Percentiles rank a stretch among this genome's conserved stretches.
phyloP scores from a whole-genome alignment of 23 tunicate species.

The Ascidia mentula region DNA sequence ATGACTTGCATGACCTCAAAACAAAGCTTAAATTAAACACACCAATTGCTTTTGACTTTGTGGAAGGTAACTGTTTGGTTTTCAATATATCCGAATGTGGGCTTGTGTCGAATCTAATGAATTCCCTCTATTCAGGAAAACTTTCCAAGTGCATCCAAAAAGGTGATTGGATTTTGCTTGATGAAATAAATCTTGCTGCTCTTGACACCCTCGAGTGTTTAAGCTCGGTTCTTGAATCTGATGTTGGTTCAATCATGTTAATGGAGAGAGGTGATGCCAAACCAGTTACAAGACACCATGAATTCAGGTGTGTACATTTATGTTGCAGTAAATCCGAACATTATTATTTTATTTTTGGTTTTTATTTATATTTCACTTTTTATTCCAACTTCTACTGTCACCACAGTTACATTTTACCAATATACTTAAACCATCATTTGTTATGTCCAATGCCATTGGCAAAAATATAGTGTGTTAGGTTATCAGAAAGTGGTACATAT shows the following conservation, averaged over 20 bases:
- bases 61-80: constrained; percentile 92
- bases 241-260: constrained; percentile 77
- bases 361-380: too few relatives aligned
- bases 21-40: constrained; percentile 61
- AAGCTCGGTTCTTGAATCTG: constrained; percentile 90
- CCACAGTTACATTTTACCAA: too few relatives aligned
- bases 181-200: constrained; percentile 94
- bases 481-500: too few relatives aligned
- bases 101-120: too few relatives aligned
- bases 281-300: constrained; percentile 69
- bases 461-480: too few relatives aligned
- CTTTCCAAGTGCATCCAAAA: constrained; percentile 49
- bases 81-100: too few relatives aligned
- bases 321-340: background rate
- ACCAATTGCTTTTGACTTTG: constrained; percentile 84
- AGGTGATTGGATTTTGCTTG: constrained; percentile 95
- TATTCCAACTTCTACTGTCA: too few relatives aligned
- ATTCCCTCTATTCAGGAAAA: constrained; percentile 37
- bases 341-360: background rate
- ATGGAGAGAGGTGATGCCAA: constrained; percentile 89
- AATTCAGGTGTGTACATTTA: constrained; percentile 44
- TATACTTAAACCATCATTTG: too few relatives aligned
- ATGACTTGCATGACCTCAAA: constrained; percentile 33
- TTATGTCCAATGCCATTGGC: too few relatives aligned
- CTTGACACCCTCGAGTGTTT: constrained; percentile 91